Conservation (phyloP, 1,140 invertebrate genomes). For the Cyclargus thomasi region DNA sequence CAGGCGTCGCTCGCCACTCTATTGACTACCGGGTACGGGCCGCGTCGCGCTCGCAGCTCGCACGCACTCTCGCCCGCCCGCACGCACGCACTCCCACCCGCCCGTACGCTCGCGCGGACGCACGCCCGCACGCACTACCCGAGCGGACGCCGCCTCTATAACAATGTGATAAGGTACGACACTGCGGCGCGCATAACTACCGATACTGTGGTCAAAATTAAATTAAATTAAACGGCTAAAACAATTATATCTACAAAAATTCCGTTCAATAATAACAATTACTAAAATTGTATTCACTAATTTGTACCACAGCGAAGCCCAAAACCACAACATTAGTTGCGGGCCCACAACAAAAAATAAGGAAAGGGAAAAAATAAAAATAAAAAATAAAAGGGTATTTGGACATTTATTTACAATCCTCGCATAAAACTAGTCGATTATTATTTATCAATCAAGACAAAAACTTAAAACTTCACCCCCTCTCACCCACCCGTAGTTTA, state of each 20-base stretch:
- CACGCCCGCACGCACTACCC: not conserved
- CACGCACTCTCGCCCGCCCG: constrained; percentile 22
- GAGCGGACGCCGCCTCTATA: constrained; percentile 35
- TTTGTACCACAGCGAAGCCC: constrained; percentile 15
- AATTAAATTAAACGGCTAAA: constrained; percentile 4
- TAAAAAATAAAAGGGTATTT: constrained; percentile 71
- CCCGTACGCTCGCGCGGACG: too few species aligned
- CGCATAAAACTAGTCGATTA: constrained; percentile 69
- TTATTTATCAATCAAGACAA: constrained; percentile 48
- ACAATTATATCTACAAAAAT: constrained; percentile 14
- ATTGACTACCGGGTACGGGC: constrained; percentile 54
- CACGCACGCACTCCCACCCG: constrained; percentile 25
- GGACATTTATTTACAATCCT: constrained; percentile 73
- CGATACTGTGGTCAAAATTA: constrained; percentile 22
- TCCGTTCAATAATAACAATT: not conserved
- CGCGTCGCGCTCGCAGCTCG: not conserved
- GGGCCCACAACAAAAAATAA: constrained; percentile 27
- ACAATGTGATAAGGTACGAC: constrained; percentile 34
- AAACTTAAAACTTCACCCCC: constrained; percentile 52
- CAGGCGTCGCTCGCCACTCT: constrained; percentile 54
- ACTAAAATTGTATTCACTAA: constrained; percentile 8
- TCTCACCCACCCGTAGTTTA: constrained; percentile 61
- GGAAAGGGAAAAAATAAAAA: constrained; percentile 55
- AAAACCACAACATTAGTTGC: constrained; percentile 24
- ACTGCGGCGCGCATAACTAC: constrained; percentile 26